Evolutionary conservation across 1,140 invertebrate genomes (phyloP), one percentile per base, ranked within the genome.

Genomic region (Drosophila lacertosa): DNA sequence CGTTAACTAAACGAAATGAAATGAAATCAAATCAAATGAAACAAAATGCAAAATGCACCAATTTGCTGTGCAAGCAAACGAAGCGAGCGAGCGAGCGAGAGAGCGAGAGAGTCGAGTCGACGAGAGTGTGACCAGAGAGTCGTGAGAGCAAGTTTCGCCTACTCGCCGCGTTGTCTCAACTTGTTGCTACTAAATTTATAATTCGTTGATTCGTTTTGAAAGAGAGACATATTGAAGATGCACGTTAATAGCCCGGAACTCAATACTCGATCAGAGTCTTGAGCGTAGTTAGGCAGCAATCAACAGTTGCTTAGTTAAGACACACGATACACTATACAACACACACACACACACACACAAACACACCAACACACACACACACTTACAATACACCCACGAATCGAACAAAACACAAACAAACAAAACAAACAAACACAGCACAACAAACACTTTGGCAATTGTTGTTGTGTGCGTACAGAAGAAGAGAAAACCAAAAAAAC

Each of bases 391-490:
- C 13, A 35, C 39, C 39, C 5, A 29, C 16, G 33, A 2, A 44
- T 26, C 32, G 32, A 37, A 51, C 20, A 69, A 35, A 47, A 64
- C 26, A 74, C 64, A 48, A 6, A 69, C 11, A 51, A 2, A 39
- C n/a, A 63, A 48, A 6, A 69, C 11, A 51, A 2, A 39, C n/a
- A 63, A 16, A 55, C 45, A 40, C 54, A 73, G 74, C 83, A 83
- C 72, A 83, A 75, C 71, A 76, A 75, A 55, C 58, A 64, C 66
- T 40, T 70, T 70, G 70, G 51, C 59, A 71, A 84, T 44, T 69
- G 60, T 74, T 80, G 80, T 81, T 86, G 82, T 86, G 82, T 80
- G 77, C 67, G 53, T 74, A 64, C 62, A 76, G 47, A 79, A 48
- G n/a, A n/a, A 33, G n/a, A 37, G 13, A 50, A 20, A 18, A 11